These are phyloP conservation scores for Crotalus helleri DNA, from an alignment of 2,113 vertebrate genomes.

Conservation along the genomic window DNA sequence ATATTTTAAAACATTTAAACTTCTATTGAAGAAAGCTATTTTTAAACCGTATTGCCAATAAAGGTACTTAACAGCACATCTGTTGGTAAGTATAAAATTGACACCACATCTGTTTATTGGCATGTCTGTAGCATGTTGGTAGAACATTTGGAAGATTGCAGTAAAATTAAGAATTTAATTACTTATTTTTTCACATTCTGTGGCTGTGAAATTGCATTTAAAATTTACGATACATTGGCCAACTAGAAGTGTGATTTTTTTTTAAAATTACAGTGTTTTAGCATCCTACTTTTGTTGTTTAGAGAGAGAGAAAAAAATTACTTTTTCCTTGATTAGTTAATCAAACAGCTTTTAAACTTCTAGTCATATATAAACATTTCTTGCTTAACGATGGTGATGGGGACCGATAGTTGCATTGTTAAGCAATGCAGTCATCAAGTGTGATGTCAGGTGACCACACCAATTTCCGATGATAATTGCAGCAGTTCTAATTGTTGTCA, in stretches of 20 bases:
- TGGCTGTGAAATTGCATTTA: slow-evolving; percentile 5
- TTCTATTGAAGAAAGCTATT: slow-evolving; percentile 9
- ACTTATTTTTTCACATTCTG: slow-evolving; percentile 9
- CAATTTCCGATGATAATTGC: neutral
- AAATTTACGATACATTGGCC: neutral
- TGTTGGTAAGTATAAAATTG: neutral
- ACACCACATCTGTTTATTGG: rapidly evolving
- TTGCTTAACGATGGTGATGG: neutral
- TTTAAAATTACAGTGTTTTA: neutral
- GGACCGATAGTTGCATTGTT: neutral
- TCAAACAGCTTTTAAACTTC: neutral
- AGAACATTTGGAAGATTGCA: neutral
- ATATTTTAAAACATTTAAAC: slow-evolving; percentile 18
- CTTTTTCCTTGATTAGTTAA: neutral
- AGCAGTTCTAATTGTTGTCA: neutral
- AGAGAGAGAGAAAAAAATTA: neutral
- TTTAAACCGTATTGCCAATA: rapidly evolving
- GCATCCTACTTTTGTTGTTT: neutral
- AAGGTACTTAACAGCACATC: slow-evolving; percentile 12
- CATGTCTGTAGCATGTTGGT: neutral
- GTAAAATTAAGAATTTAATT: neutral
- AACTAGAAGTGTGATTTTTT: slow-evolving; percentile 4
- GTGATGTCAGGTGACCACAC: neutral
- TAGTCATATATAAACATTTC: neutral
- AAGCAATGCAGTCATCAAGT: neutral